Base-by-base conservation (phyloP, 2,113 vertebrate species). In the Pluvianellus socialis region DNA sequence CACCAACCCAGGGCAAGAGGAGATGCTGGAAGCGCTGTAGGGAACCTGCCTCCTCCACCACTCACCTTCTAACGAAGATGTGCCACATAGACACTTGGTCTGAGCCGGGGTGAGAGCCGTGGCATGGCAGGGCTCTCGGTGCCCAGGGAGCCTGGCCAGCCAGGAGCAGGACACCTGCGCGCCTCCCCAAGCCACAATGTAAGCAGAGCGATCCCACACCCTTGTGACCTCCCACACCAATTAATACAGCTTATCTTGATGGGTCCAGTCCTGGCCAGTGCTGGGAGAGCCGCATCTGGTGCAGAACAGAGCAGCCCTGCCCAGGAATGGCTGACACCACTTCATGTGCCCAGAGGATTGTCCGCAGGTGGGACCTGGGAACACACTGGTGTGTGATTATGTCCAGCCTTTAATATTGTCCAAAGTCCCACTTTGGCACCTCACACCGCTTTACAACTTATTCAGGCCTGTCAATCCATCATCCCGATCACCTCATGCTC, bases 141-240 rank as follows among this genome's bases (percentile, higher is more conserved):
- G 40, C 40, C 63, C 20, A n/a, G 24, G 18, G 16, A 79, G 16
- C 33, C 40, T 2, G 2, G 44, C 16, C 33, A 18, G 80, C 11
- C 0, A 0, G 58, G 14, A 15, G 35, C 0, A 0, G 58, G 20
- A 52, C 23, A 40, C 6, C 5, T 7, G 0, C 0, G 0, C 12
- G 45, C 45, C 47, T 38, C 52, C 35, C 58, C 44, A 52, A 88
- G 40, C 2, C 2, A 0, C 33, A 38, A 13, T 13, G 5, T 42
- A 11, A 47, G 38, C 22, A 75, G 32, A 82, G 32, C 0, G 4
- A 32, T 45, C 40, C 30, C 8, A 1, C 33, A 35, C 8, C 12
- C 40, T 61, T n/a, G 42, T 14, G 7, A 91, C 23, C 13, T 94
- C 40, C 52, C 67, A 63, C 44, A 42, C 10, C 23, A 52, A 17